Percentiles rank a stretch among this genome's conserved stretches.
Conservation (phyloP, 2,888 invertebrate genomes). For the Drosophila rellima region DNA sequence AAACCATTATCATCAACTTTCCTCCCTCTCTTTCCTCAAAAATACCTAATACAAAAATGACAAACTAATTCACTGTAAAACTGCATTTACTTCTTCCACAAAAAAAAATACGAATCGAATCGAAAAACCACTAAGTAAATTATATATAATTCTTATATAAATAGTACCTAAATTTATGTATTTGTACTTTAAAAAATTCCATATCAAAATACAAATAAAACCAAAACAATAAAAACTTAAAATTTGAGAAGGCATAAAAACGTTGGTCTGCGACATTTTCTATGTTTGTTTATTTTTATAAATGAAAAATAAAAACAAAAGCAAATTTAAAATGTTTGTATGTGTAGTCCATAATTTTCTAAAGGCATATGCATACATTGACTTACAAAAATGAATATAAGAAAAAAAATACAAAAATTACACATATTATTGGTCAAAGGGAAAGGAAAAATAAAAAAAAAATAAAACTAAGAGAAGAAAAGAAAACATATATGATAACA, state of each 20-base stretch:
- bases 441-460: constrained; percentile 34
- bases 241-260: constrained; percentile 46
- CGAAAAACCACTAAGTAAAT: constrained; percentile 32
- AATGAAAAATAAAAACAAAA: constrained; percentile 30
- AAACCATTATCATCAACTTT: constrained; percentile 19
- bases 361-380: constrained; percentile 61
- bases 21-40: constrained; percentile 30
- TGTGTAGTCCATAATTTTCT: constrained; percentile 78
- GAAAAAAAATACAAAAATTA: constrained; percentile 33
- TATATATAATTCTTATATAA: constrained; percentile 37
- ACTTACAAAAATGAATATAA: constrained; percentile 30
- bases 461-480: constrained; percentile 19
- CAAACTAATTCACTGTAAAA: constrained; percentile 58
- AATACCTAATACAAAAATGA: constrained; percentile 6
- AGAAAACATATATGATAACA: constrained; percentile 37
- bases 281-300: constrained; percentile 77
- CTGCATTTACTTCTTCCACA: constrained; percentile 59
- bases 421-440: constrained; percentile 57
- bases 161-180: constrained; percentile 60
- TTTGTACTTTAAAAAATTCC: constrained; percentile 65
- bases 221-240: constrained; percentile 6
- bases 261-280: constrained; percentile 64
- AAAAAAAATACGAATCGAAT: constrained; percentile 11
- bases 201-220: constrained; percentile 54
- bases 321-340: constrained; percentile 63